Percentiles rank a stretch among this genome's conserved stretches.
Conservation (phyloP, 2,888 invertebrate genomes). For the Ceriagrion tenellum region DNA sequence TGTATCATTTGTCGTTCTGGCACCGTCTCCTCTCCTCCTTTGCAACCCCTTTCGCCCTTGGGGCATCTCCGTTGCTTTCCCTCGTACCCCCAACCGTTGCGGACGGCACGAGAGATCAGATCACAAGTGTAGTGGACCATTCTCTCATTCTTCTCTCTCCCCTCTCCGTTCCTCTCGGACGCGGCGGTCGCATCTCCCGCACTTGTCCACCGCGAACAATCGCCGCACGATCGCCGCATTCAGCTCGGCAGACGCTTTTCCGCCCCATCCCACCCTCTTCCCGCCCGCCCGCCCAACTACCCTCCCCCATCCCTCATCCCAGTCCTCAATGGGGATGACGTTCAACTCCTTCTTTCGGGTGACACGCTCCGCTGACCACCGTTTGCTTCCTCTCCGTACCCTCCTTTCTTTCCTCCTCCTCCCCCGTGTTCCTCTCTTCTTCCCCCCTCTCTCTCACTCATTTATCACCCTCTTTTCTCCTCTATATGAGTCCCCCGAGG, state of each 20-base stretch:
- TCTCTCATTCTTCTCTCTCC: not conserved
- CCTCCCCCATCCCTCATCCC: not conserved
- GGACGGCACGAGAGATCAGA: not conserved
- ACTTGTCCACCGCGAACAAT: constrained; percentile 56
- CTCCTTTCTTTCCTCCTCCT: not conserved
- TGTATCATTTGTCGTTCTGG: too few relatives aligned
- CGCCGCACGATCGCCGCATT: constrained; percentile 29
- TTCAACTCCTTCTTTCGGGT: not conserved
- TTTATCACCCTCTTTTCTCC: not conserved
- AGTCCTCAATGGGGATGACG: too few relatives aligned
- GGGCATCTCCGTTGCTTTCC: not conserved
- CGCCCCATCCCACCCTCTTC: too few relatives aligned
- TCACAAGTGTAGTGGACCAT: not conserved
- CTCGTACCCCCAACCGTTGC: not conserved
- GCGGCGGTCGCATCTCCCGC: constrained; percentile 43
- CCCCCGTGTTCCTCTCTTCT: not conserved
- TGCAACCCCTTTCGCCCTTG: too few relatives aligned
- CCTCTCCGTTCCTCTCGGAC: not conserved
- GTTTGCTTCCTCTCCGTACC: not conserved
- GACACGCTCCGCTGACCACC: constrained; percentile 43
- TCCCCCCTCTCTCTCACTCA: not conserved
- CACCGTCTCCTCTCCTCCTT: too few relatives aligned
- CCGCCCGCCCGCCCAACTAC: not conserved
- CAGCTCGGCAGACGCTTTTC: not conserved
- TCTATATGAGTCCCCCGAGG: not conserved